Evolutionary conservation across 2,888 invertebrate genomes (phyloP).

Genomic region (Dolomedes plantarius): DNA sequence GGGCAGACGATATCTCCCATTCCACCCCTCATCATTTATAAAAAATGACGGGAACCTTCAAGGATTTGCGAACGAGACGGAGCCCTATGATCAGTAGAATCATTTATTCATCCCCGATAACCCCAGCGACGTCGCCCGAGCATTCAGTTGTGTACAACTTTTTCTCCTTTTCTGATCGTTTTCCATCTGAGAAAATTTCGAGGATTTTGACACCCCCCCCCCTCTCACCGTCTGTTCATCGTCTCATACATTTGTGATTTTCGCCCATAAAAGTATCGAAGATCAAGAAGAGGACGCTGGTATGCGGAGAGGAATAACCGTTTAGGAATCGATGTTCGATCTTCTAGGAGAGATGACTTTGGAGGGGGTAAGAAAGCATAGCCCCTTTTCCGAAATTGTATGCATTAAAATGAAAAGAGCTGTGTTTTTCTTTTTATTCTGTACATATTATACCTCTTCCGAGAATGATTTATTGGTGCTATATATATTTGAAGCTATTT

Average conservation of each 20-base stretch:
- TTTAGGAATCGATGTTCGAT: constrained; percentile 3
- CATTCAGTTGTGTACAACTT: background rate
- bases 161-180: background rate
- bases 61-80: background rate
- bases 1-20: background rate
- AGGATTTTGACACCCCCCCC: background rate
- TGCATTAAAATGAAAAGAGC: too few relatives aligned
- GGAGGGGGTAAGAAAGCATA: background rate
- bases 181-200: background rate
- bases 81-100: background rate
- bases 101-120: background rate
- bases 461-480: too few relatives aligned
- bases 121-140: too few relatives aligned
- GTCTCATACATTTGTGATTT: too few relatives aligned
- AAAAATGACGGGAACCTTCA: too few relatives aligned
- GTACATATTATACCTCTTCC: too few relatives aligned
- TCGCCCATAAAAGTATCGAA: too few relatives aligned
- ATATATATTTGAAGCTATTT: too few relatives aligned
- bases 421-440: background rate
- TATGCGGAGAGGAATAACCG: background rate
- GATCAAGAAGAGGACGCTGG: background rate
- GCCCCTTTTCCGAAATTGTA: background rate
- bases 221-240: background rate
- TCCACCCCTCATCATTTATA: background rate
- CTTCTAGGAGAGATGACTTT: background rate